Percentiles rank a stretch among this genome's conserved stretches.
Conservation (phyloP, 2,113 vertebrate genomes). For the Festucalex cinctus region DNA sequence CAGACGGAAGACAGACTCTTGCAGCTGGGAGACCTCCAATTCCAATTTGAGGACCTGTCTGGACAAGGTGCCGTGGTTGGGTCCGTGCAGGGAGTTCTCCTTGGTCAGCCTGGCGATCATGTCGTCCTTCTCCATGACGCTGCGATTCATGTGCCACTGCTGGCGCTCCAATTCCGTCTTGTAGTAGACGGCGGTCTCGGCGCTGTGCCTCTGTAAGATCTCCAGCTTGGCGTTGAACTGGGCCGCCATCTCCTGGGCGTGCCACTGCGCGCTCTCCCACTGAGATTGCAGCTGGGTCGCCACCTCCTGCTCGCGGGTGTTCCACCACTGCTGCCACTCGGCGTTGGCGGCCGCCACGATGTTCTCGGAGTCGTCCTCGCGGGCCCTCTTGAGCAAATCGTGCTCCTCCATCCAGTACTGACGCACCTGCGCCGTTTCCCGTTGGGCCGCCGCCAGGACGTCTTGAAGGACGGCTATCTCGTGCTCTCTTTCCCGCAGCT, state of each 20-base stretch:
- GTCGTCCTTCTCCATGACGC: background rate
- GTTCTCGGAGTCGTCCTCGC: constrained; percentile 4
- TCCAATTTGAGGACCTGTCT: background rate
- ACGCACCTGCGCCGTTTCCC: constrained; percentile 1
- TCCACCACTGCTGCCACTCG: constrained; percentile 7
- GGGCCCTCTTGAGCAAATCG: background rate
- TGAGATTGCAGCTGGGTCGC: constrained; percentile 4
- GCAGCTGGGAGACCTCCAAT: background rate
- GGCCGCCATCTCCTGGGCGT: constrained; percentile 1
- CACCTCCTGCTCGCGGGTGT: background rate
- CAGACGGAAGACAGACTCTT: background rate
- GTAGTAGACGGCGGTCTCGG: background rate
- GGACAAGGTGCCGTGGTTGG: background rate
- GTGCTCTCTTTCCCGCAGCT: background rate
- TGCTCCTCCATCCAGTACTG: constrained; percentile 10
- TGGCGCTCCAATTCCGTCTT: constrained; percentile 1
- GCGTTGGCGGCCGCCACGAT: constrained; percentile 7
- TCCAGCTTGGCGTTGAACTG: background rate
- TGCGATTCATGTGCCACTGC: background rate
- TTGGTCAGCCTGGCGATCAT: background rate
- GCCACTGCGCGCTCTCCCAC: constrained; percentile 6
- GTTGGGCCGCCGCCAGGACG: background rate
- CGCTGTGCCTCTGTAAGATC: background rate
- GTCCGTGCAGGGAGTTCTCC: background rate
- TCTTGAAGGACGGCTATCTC: background rate